Percentiles rank a stretch among this genome's conserved stretches.
Conservation (phyloP, 2,113 vertebrate species). For the Sphaerodactylus townsendi region DNA sequence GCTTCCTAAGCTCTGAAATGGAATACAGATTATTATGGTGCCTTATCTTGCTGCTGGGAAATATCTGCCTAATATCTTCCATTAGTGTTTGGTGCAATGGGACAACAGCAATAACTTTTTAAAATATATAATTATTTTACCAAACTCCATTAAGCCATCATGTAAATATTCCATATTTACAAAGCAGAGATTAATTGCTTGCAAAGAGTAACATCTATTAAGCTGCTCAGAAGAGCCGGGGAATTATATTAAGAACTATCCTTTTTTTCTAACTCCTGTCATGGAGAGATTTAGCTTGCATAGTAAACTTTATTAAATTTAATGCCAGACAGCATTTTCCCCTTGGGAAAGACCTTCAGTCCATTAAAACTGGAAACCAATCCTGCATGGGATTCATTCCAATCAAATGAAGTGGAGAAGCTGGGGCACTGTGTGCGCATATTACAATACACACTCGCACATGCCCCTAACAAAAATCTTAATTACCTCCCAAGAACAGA, state of each 20-base stretch:
- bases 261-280: slow-evolving; percentile 41
- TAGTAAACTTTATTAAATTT: slow-evolving; percentile 70
- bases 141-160: slow-evolving; percentile 60
- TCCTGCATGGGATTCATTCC: slow-evolving; percentile 59
- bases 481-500: slow-evolving; percentile 60
- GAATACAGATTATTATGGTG: slow-evolving; percentile 56
- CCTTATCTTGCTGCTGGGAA: slow-evolving; percentile 61
- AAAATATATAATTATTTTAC: slow-evolving; percentile 46
- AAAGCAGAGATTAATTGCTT: slow-evolving; percentile 51
- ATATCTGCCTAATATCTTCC: slow-evolving; percentile 58
- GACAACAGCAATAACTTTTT: slow-evolving; percentile 42
- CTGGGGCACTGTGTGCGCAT: slow-evolving; percentile 59
- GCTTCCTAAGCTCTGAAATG: slow-evolving; percentile 60
- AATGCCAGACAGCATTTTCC: slow-evolving; percentile 62
- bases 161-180: slow-evolving; percentile 57
- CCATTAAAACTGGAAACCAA: slow-evolving; percentile 69
- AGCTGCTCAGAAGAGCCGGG: slow-evolving; percentile 19
- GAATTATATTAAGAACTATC: slow-evolving; percentile 42
- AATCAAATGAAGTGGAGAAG: slow-evolving; percentile 68
- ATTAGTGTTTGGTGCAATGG: slow-evolving; percentile 36
- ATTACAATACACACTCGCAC: slow-evolving; percentile 9
- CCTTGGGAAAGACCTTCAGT: slow-evolving; percentile 64
- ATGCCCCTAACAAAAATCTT: slow-evolving; percentile 55
- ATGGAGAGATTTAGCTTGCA: slow-evolving; percentile 67
- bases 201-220: slow-evolving; percentile 33